phyloP scores from a whole-genome alignment of 30 jellyfish, hydroid and myxozoan species.

The Nemopilema nomurai region DNA sequence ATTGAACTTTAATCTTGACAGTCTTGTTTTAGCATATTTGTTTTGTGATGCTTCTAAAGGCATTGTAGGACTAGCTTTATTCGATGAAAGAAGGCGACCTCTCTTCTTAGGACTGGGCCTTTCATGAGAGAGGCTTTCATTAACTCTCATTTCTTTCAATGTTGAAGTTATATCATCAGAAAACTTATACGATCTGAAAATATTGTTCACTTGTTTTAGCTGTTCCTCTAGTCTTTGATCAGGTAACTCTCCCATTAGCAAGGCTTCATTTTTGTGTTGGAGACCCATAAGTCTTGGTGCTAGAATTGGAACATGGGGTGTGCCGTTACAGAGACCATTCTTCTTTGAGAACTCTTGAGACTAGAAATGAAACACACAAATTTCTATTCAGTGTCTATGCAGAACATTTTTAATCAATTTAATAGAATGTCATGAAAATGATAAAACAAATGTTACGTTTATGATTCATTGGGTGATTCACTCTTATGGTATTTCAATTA shows the following conservation, averaged over 20 bases:
- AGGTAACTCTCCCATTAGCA: conserved; percentile 82
- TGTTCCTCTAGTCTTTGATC: conserved; percentile 26
- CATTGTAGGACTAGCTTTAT: conserved; percentile 9
- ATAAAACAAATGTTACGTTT: too few relatives aligned
- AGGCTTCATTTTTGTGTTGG: conserved; percentile 73
- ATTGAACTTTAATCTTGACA: conserved; percentile 4
- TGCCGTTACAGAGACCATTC: conserved; percentile 7
- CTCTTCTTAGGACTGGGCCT: conserved; percentile 29
- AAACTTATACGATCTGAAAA: conserved; percentile 25
- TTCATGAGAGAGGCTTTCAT: conserved; percentile 27
- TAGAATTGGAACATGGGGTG: conserved; percentile 52
- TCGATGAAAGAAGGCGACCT: background rate
- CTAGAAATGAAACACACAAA: background rate
- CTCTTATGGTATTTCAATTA: too few relatives aligned
- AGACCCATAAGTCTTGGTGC: conserved; percentile 91
- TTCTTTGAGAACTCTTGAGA: conserved; percentile 22
- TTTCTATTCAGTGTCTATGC: background rate
- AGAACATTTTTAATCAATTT: background rate
- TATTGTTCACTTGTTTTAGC: conserved; percentile 28
- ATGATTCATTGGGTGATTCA: too few relatives aligned
- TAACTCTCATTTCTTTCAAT: conserved; percentile 42
- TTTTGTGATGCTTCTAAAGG: conserved; percentile 2
- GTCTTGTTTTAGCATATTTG: conserved; percentile 27
- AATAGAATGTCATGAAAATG: too few relatives aligned
- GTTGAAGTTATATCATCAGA: conserved; percentile 51